Evolutionary conservation across 30 jellyfish, hydroid and myxozoan genomes (phyloP), one percentile per base, ranked within the genome.

Genomic region (Aurelia aurita): DNA sequence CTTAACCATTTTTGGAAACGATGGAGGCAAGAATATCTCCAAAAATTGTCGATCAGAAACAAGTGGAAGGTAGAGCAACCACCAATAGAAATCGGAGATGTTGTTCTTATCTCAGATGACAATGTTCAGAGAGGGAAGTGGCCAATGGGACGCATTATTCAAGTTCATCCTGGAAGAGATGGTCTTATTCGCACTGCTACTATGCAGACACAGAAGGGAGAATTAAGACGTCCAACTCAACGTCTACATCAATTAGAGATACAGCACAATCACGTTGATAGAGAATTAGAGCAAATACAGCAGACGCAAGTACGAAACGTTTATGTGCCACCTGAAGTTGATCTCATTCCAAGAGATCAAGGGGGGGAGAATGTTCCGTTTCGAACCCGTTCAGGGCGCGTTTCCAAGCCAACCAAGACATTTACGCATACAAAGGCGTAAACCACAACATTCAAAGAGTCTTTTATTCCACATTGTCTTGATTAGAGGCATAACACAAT

Each of bases 141-240:
- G 58, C 77, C 58, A 10, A 65, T 5, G 8, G 77, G 77, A 10
- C 58, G 8, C n/a, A 65, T 65, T 28, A 5, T 43, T 29, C 77
- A 65, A 65, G 77, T 65, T 65, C 76, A 64, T 27, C 76, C 76
- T 64, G 51, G 76, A 27, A 64, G 49, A 64, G 76, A 64, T 64
- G 63, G 82, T 69, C 65, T 69, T 22, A 11, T 69, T 69, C 82
- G 82, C 55, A 69, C 82, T 69, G 82, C 55, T 45, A 69, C 82
- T 69, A 16, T 69, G 35, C 26, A 69, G 65, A 69, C 82, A 69
- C 31, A 45, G 8, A 69, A 69, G 32, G 82, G 82, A 8, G 82
- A 69, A 45, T 35, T 69, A 69, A 69, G 13, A 45, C 82, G 27
- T 69, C 82, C 65, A 12, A 35, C 35, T 16, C 82, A 69, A 45